Evolutionary conservation across 2,888 invertebrate species (phyloP), one percentile per base, ranked within the genome.

Genomic region (Rhagium mordax): DNA sequence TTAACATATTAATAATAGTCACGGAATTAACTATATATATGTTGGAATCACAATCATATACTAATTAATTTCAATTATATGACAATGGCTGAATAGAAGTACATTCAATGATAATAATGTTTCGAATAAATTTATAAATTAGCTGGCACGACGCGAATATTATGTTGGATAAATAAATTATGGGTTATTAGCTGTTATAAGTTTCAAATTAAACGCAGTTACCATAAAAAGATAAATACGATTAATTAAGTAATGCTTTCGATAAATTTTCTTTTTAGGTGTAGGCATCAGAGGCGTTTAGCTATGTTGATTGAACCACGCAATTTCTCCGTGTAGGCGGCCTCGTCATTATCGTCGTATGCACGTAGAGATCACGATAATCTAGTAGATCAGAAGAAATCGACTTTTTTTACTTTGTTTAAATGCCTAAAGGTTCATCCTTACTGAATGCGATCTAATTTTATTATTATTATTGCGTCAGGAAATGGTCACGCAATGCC

Each of bases 1-100:
- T 64, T 64, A 64, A 27, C 64, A 51, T 64, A 64, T 64, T 64
- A 64, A 51, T 64, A 51, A 48, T 51, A 27, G 51, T 64, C 51
- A 21, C 4, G 18, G 49, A 51, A 49, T 64, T 64, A 64, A 49
- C 51, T 49, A 24, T 48, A 15, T 41, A 33, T 49, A 18, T 41
- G 47, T 64, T 48, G 10, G 10, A 59, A 29, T 27, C 7, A 29
- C 51, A 24, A 51, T 64, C 51, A 51, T 64, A 49, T 18, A 18
- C 51, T 64, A 64, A 64, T 64, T 64, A 27, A 51, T 64, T 64
- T 64, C 48, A 64, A 48, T 49, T 64, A 64, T 24, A 24, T 27
- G 51, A 64, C 49, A 64, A 51, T 64, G 33, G 29, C n/a, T 18
- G 18, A 33, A 64, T 16, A 24, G 16, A 15, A 24, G 51, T 16